These are phyloP conservation scores for Pseudococcus longispinus DNA, from an alignment of 2,888 invertebrate species.

Conservation along the genomic window DNA sequence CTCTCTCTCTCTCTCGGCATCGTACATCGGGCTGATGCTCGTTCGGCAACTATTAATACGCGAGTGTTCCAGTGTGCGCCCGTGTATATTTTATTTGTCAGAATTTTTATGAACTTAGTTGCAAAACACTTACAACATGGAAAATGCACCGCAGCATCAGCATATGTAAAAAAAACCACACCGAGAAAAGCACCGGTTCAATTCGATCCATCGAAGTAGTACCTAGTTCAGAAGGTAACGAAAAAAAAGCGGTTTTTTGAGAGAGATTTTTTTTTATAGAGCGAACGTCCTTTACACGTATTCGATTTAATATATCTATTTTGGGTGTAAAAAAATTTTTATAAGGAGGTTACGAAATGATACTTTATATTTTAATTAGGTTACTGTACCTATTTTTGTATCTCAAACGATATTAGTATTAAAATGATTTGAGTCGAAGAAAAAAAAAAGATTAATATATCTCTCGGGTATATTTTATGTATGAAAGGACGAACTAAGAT, in stretches of 20 bases:
- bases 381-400: neutral
- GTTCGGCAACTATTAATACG: neutral
- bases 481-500: neutral
- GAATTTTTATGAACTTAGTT: slow-evolving; percentile 43
- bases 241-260: neutral
- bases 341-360: neutral
- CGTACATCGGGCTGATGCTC: neutral
- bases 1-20: neutral
- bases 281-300: neutral
- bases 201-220: neutral
- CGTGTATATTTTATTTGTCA: slow-evolving; percentile 28
- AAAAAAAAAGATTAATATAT: neutral
- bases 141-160: slow-evolving; percentile 31
- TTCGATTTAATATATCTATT: neutral
- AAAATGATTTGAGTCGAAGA: neutral
- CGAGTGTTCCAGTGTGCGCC: neutral
- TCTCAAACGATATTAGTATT: neutral
- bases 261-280: slow-evolving; percentile 9
- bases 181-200: neutral
- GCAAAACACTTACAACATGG: slow-evolving; percentile 36
- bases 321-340: neutral
- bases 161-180: too few relatives aligned
- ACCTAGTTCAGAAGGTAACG: neutral
- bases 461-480: neutral
- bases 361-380: neutral